Base-by-base conservation (phyloP, 64 coral and sea anemone genomes). In the Trachythela sp. region DNA sequence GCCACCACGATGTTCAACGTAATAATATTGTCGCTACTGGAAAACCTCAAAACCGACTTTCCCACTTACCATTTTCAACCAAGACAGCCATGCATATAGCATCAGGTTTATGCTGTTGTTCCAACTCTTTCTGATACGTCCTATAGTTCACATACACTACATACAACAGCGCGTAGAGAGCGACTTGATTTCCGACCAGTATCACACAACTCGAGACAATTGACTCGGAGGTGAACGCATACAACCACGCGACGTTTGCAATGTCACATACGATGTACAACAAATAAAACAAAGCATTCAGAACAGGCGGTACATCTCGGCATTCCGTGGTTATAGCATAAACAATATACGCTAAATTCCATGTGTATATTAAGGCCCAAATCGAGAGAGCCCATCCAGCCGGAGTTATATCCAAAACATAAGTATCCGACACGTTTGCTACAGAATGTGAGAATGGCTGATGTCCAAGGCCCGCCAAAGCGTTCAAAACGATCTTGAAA, bases 301-400 rank as follows among this genome's bases (percentile, higher is more conserved):
- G 49, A 1, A 97, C 70, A 3, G 85, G 75, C 11, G 88, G 83
- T 3, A 37, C 70, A 36, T 86, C 41, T 37, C 93, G 86, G 39
- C 91, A 99, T 18, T 94, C 71, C 10, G 94, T 64, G 36, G 88
- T 95, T 32, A 95, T 40, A 13, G 91, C 88, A 49, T 99, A 99
- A 1, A 99, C 34, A 32, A 95, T 51, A 91, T 89, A 94, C 0
- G 92, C 58, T 0, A 15, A 39, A 68, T 99, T 91, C 96, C 96
- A 99, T 10, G 56, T 38, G 75, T 93, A 99, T 88, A 99, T 99
- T 9, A 94, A 77, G 24, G 88, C 87, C 96, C 96, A 99, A 1
- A 94, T 99, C 11, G 89, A 88, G 83, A 97, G 94, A 24, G 95
- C 92, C 95, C 95, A 97, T 22, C 91, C 88, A 50, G 95, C 91